A percentile compares a stretch with the other conserved stretches of the same genome.
Conservation (phyloP, 2,888 invertebrate species). For the Heliothis peltigera region DNA sequence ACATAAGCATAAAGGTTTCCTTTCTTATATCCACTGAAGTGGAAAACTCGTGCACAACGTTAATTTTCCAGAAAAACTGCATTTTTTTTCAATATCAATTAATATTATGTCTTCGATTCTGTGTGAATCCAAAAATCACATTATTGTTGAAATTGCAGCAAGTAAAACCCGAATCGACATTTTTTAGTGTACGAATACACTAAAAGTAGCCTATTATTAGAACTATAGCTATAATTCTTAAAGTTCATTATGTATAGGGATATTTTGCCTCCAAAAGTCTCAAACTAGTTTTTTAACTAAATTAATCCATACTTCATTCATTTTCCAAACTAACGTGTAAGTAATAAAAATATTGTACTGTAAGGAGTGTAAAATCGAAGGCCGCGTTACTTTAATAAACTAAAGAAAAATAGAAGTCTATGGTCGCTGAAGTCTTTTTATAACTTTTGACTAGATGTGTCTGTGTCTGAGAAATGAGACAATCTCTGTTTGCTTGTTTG, state of each 20-base stretch:
- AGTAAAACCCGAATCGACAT: too few species aligned
- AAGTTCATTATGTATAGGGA: not conserved
- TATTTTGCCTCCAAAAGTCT: not conserved
- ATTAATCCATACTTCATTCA: not conserved
- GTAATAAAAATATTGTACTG: too few species aligned
- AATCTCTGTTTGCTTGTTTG: not conserved
- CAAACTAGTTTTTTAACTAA: not conserved
- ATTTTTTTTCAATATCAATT: too few species aligned
- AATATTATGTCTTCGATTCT: too few species aligned
- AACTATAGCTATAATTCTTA: not conserved
- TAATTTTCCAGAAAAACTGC: not conserved
- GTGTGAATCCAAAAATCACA: too few species aligned
- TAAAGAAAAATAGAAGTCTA: too few species aligned
- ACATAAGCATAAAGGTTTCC: too few species aligned
- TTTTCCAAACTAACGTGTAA: not conserved
- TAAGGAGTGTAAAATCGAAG: not conserved
- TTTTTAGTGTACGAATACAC: too few species aligned
- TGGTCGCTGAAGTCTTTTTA: too few species aligned
- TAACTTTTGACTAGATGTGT: not conserved
- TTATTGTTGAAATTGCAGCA: too few species aligned
- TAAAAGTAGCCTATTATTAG: not conserved
- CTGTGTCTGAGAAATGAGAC: not conserved
- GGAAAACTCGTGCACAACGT: not conserved
- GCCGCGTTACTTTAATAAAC: too few species aligned
- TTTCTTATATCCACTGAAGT: not conserved